phyloP scores from a whole-genome alignment of 2,797 vertebrate species.

The Sebastolobus alascanus region DNA sequence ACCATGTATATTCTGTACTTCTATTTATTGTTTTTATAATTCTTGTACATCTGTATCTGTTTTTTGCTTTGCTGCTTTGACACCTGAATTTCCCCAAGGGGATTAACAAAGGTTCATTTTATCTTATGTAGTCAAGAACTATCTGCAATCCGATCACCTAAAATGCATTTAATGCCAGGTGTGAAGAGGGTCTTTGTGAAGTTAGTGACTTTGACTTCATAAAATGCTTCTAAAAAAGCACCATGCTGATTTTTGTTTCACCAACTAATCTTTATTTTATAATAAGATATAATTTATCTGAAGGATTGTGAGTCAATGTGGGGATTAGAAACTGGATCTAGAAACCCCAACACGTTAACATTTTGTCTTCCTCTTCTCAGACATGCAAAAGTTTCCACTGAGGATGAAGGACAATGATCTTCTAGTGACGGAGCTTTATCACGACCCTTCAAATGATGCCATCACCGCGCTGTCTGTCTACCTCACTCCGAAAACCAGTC shows the following conservation, averaged over 20 bases:
- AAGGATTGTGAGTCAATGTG: neutral
- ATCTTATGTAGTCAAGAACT: no score
- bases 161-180: no score
- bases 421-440: conserved; percentile 96
- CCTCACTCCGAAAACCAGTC: conserved; percentile 98
- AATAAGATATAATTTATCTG: neutral
- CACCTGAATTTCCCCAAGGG: no score
- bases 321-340: neutral
- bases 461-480: conserved; percentile 98
- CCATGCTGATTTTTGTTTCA: neutral
- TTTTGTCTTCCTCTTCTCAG: conserved; percentile 73
- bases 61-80: no score
- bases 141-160: no score
- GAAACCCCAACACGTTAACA: neutral
- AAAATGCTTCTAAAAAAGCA: no score
- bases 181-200: neutral
- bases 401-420: conserved; percentile 99
- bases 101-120: no score
- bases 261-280: neutral
- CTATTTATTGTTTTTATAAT: no score
- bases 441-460: conserved; percentile 96
- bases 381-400: conserved; percentile 98
- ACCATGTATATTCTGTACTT: no score
- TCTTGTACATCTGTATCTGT: no score
- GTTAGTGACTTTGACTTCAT: neutral